phyloP scores from a whole-genome alignment of 2,888 invertebrate species.

The Gryllus longicercus region DNA sequence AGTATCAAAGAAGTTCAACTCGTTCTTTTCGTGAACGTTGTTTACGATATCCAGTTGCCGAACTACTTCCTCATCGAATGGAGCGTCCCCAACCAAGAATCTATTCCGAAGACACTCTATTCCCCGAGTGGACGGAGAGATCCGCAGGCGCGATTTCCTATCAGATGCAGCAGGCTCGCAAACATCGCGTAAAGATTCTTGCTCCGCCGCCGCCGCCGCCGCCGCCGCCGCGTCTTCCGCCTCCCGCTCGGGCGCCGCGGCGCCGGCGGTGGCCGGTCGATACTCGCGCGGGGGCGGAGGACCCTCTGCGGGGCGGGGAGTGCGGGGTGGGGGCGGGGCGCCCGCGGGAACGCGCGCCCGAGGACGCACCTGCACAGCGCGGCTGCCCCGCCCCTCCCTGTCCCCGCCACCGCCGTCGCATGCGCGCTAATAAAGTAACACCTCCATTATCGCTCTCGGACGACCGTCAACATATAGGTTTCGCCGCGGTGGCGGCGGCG shows the following conservation, averaged over 20 bases:
- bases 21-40: neutral
- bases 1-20: no score
- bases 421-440: neutral
- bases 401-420: neutral
- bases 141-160: neutral
- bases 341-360: no score
- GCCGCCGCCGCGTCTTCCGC: neutral
- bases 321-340: no score
- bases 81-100: neutral
- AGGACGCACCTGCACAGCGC: no score
- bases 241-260: neutral
- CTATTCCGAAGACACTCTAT: neutral
- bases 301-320: neutral
- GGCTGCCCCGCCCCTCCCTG: no score
- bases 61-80: neutral
- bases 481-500: no score
- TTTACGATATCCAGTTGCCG: neutral
- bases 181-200: slow-evolving; percentile 8
- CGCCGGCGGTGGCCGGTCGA: neutral
- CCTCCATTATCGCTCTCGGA: slow-evolving; percentile 8
- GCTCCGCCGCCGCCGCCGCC: neutral
- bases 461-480: neutral
- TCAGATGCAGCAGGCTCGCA: neutral
- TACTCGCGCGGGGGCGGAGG: neutral
- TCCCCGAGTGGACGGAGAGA: neutral